Base-by-base conservation (phyloP, 1,140 invertebrate genomes). In the Vanessa atalanta region DNA sequence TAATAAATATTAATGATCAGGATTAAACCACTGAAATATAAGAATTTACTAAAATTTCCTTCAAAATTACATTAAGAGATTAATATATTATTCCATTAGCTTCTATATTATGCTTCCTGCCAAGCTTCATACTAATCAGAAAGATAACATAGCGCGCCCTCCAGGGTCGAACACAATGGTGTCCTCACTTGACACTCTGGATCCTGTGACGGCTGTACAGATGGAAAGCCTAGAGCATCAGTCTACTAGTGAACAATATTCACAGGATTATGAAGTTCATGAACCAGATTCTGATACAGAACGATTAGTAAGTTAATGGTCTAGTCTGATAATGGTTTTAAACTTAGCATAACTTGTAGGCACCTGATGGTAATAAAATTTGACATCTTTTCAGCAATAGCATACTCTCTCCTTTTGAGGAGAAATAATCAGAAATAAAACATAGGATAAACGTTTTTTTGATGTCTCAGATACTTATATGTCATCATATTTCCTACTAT, bases 151-250 rank as follows among this genome's bases (percentile, higher is more conserved):
- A 91, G 90, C 89, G 87, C 90, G 83, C 83, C 90, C 90, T 85
- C 84, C 86, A 93, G 95, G 95, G 73, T 96, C 95, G 61, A 95
- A 95, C 81, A 96, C 95, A 14, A 95, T 96, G 95, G 94, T 96
- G 3, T 95, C 95, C 0, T 95, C 95, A 15, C 94, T 95, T 67
- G 95, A 96, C 80, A 95, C 95, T 20, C 83, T 96, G 75, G 95
- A 95, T 73, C 93, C 94, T 37, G 83, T 93, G 23, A 93, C 93
- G 0, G 86, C 92, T 0, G 88, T 93, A 7, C 91, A 91, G 68
- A 87, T 93, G 83, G 89, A 93, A 67, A 92, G 91, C 63, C 67
- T 93, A 51, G 93, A 93, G 72, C 90, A 93, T 65, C 88, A 88
- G 63, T 92, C 91, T 5, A 92, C 88, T 2, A 93, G 93, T 70